Evolutionary conservation across 2,797 vertebrate species (phyloP).

Genomic region (Myotis vivesi): DNA sequence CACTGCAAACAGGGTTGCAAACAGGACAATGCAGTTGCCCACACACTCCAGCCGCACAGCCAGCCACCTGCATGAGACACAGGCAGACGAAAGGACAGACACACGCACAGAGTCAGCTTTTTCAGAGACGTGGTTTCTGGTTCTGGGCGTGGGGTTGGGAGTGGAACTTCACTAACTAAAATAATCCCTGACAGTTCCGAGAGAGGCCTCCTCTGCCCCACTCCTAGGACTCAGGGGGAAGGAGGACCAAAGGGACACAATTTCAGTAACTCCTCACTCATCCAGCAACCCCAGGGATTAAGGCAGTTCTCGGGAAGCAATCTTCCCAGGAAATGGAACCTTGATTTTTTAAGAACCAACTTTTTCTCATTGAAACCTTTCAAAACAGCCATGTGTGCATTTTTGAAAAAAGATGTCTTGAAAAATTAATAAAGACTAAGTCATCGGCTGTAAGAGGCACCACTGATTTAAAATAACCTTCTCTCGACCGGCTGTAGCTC

Average conservation of each 20-base stretch:
- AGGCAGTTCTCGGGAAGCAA: not conserved
- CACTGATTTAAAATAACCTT: not conserved
- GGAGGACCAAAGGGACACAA: fast-evolving
- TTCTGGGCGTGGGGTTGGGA: fast-evolving
- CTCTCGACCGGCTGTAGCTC: not conserved
- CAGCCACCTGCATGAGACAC: constrained; percentile 89
- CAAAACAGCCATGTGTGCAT: not conserved
- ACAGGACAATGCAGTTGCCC: constrained; percentile 94
- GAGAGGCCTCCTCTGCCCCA: not conserved
- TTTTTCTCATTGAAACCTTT: constrained; percentile 8
- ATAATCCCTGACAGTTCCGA: not conserved
- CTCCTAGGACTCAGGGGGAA: fast-evolving
- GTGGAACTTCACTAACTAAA: not conserved
- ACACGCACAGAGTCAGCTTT: not conserved
- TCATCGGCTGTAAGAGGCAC: not conserved
- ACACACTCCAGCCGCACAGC: constrained; percentile 94
- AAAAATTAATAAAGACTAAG: not conserved
- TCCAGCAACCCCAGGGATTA: not conserved
- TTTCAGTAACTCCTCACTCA: fast-evolving
- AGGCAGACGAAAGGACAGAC: fast-evolving
- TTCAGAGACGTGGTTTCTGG: not conserved
- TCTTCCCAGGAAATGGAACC: not conserved
- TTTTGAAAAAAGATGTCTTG: not conserved
- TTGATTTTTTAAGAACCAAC: not conserved
- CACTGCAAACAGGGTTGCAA: constrained; percentile 93